A percentile compares a stretch with the other conserved stretches of the same genome.
These are phyloP conservation scores for Meganola albula DNA, from an alignment of 2,888 invertebrate species.

Conservation along the genomic window DNA sequence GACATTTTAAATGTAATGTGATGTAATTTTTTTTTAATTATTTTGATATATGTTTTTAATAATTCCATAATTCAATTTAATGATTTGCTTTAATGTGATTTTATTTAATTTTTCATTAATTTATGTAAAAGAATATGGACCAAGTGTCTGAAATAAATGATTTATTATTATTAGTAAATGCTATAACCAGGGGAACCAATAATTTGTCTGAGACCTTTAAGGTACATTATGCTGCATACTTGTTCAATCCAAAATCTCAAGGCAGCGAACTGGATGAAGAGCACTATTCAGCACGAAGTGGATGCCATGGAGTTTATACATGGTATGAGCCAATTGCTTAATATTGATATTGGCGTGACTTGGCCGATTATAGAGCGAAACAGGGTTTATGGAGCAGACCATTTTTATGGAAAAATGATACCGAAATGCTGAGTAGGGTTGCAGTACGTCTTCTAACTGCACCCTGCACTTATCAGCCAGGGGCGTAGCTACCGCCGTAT, in stretches of 20 bases:
- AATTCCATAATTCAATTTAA: too few relatives aligned
- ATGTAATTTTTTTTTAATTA: too few relatives aligned
- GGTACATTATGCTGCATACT: not conserved
- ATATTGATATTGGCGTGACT: not conserved
- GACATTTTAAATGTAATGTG: too few relatives aligned
- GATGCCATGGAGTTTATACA: not conserved
- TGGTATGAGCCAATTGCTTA: slow-evolving; percentile 10
- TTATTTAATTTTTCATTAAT: too few relatives aligned
- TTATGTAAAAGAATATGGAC: too few relatives aligned
- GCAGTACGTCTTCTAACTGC: slow-evolving; percentile 16
- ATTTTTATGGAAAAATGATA: not conserved
- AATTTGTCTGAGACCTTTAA: slow-evolving; percentile 1
- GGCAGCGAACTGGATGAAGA: not conserved
- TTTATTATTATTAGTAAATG: too few relatives aligned
- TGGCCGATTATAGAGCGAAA: not conserved
- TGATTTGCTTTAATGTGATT: too few relatives aligned
- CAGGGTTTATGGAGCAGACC: not conserved
- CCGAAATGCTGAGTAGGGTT: not conserved
- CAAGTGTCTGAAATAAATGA: too few relatives aligned
- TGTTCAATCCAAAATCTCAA: not conserved
- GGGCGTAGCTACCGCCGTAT: too few relatives aligned
- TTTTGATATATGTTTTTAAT: too few relatives aligned
- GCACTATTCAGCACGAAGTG: not conserved
- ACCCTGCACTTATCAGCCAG: slow-evolving; percentile 20
- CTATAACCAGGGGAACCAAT: not conserved